Evolutionary conservation across 2,888 invertebrate species (phyloP).

Genomic region (Aethes cnicana): DNA sequence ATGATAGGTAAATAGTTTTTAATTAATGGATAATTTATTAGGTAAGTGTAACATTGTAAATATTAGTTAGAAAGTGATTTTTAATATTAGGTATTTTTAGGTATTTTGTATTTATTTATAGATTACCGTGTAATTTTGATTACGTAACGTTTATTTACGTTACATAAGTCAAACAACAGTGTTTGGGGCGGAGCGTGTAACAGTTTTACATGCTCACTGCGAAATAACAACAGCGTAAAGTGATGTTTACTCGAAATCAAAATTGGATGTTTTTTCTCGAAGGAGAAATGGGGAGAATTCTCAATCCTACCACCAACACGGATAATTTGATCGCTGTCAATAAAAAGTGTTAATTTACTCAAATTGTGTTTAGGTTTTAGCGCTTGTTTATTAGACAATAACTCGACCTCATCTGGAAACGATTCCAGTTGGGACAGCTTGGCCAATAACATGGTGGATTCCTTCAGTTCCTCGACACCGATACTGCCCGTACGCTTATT

Average conservation of each 20-base stretch:
- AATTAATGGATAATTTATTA: too few relatives aligned
- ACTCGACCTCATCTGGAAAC: background rate
- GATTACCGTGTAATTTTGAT: too few relatives aligned
- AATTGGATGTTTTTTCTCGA: too few relatives aligned
- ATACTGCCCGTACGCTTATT: background rate
- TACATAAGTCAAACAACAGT: background rate
- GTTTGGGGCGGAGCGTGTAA: conserved; percentile 17
- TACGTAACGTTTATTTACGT: too few relatives aligned
- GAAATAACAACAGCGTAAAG: background rate
- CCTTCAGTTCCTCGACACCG: background rate
- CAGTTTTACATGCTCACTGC: background rate
- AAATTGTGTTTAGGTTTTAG: background rate
- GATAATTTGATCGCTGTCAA: background rate
- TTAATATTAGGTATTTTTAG: too few relatives aligned
- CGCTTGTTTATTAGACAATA: background rate
- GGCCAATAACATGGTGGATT: background rate
- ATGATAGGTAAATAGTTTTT: too few relatives aligned
- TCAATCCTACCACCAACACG: background rate
- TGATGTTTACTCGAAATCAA: background rate
- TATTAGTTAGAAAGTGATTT: too few relatives aligned
- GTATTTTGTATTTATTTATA: too few relatives aligned
- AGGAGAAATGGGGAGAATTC: background rate
- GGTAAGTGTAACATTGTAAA: too few relatives aligned
- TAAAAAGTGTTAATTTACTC: background rate
- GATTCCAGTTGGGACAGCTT: background rate